Percentiles rank a stretch among this genome's conserved stretches.
phyloP scores from a whole-genome alignment of 2,113 vertebrate species.

The Oncorhynchus kisutch region DNA sequence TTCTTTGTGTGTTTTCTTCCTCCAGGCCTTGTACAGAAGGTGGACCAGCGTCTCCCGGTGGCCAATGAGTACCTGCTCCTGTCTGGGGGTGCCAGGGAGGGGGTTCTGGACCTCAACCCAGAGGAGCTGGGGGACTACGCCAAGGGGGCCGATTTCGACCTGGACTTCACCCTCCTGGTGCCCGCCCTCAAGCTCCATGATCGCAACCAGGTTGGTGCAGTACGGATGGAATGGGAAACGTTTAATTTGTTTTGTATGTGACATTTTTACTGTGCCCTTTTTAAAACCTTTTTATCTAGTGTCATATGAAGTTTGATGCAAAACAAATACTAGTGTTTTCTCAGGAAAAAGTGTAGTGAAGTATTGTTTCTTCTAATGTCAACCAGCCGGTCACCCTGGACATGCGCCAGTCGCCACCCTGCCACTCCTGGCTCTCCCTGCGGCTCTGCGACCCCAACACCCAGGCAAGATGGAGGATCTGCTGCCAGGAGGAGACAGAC shows the following conservation, averaged over 20 bases:
- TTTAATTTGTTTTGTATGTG: no score
- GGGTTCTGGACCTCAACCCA: slow-evolving; percentile 80
- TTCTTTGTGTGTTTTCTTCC: neutral
- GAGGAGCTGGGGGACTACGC: slow-evolving; percentile 78
- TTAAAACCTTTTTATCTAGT: no score
- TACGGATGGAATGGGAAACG: no score
- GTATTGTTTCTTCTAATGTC: no score
- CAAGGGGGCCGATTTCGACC: slow-evolving; percentile 83
- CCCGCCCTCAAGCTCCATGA: slow-evolving; percentile 81
- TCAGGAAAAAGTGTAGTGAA: no score
- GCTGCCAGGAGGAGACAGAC: slow-evolving; percentile 73
- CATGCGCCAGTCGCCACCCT: slow-evolving; percentile 78
- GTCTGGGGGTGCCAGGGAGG: slow-evolving; percentile 82
- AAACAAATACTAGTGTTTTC: no score
- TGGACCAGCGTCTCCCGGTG: slow-evolving; percentile 81
- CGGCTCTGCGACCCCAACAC: slow-evolving; percentile 72
- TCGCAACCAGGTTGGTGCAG: slow-evolving; percentile 56
- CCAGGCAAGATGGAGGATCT: slow-evolving; percentile 71
- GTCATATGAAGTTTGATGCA: no score
- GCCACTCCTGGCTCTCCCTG: slow-evolving; percentile 80
- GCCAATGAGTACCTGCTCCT: slow-evolving; percentile 84
- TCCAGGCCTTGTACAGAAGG: slow-evolving; percentile 81
- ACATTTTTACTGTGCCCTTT: no score
- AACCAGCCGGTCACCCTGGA: slow-evolving; percentile 78
- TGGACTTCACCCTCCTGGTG: slow-evolving; percentile 85